These are phyloP conservation scores for Pseudochromis fuscus DNA, from an alignment of 2,797 vertebrate species.

Conservation along the genomic window DNA sequence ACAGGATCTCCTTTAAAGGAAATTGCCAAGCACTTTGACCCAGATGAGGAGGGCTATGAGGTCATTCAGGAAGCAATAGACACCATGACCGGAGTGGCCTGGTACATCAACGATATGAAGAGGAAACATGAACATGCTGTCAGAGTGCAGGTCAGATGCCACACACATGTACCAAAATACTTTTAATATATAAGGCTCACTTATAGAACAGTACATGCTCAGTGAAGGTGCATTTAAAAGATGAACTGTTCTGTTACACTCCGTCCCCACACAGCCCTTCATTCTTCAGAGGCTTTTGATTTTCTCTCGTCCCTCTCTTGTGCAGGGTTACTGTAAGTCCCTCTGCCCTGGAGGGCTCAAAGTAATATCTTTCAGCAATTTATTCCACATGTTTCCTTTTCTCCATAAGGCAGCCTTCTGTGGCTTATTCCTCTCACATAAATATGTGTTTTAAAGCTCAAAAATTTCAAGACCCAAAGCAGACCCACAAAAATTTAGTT, in stretches of 20 bases:
- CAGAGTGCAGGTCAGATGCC: conserved; percentile 90
- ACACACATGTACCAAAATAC: not conserved
- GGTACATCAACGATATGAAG: conserved; percentile 99
- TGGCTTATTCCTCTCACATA: not conserved
- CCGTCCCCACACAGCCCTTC: not conserved
- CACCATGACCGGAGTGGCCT: conserved; percentile 98
- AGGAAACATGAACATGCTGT: conserved; percentile 97
- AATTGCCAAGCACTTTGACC: conserved; percentile 94
- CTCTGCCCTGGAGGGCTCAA: not conserved
- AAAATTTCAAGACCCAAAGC: not conserved
- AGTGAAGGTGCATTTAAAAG: conserved; percentile 3
- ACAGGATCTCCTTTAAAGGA: conserved; percentile 82
- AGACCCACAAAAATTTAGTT: conserved; percentile 12
- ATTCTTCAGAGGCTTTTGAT: not conserved
- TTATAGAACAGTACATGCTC: not conserved
- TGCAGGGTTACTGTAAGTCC: not conserved
- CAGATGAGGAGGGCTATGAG: conserved; percentile 90
- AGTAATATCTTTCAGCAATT: conserved; percentile 1
- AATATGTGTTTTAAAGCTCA: conserved; percentile 3
- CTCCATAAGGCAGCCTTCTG: not conserved
- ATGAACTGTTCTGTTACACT: not conserved
- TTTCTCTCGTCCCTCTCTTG: not conserved
- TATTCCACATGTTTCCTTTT: conserved; percentile 8
- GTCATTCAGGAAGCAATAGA: conserved; percentile 95
- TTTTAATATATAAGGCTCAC: not conserved